Evolutionary conservation across 2,888 invertebrate genomes (phyloP).

Genomic region (Drosophila paranaensis): DNA sequence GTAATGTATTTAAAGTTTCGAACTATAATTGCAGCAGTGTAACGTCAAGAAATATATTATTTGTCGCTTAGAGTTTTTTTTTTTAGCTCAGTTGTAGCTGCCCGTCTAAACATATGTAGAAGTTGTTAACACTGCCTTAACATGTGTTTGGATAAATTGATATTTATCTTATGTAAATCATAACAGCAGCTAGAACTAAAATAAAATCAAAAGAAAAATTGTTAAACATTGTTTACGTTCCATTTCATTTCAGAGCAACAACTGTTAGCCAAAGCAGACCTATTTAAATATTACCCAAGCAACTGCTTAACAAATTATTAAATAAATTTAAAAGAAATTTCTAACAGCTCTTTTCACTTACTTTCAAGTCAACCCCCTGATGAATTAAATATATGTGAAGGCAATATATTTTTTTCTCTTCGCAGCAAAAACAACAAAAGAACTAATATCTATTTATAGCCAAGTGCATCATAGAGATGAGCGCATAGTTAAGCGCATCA

Average conservation of each 20-base stretch:
- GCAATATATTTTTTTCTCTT: constrained; percentile 54
- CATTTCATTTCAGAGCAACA: neutral
- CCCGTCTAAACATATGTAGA: neutral
- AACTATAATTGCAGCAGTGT: too few species aligned
- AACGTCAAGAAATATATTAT: neutral
- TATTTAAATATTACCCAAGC: neutral
- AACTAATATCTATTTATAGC: constrained; percentile 57
- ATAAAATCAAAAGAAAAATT: too few species aligned
- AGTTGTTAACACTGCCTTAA: neutral
- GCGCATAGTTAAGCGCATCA: constrained; percentile 44
- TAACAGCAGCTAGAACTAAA: too few species aligned
- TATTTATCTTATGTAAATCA: neutral
- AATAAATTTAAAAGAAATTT: neutral
- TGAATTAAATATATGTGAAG: constrained; percentile 59
- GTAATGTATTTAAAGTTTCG: too few species aligned
- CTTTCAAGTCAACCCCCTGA: constrained; percentile 28
- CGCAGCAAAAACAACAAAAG: constrained; percentile 33
- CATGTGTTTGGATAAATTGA: neutral
- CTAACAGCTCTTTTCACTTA: neutral
- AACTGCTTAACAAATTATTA: neutral
- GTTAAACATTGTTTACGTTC: too few species aligned
- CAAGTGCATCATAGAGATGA: constrained; percentile 30
- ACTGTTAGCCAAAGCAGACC: neutral
- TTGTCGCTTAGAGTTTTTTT: neutral
- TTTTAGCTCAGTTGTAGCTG: neutral